A percentile compares a stretch with the other conserved stretches of the same genome.
phyloP scores from a whole-genome alignment of 1,140 invertebrate species.

The Dermatophagoides farinae region DNA sequence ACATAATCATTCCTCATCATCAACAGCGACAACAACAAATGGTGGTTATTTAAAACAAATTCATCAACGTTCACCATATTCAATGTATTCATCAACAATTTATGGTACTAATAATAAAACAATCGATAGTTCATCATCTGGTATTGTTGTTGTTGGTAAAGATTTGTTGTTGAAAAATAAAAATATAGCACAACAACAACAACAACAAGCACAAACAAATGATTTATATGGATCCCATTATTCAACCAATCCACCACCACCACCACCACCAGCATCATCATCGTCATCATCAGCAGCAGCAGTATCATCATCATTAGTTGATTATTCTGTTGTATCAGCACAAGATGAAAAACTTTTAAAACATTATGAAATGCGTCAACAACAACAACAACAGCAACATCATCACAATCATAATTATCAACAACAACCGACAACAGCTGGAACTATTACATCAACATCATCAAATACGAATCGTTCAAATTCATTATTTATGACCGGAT shows the following conservation, averaged over 20 bases:
- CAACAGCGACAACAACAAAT: background rate
- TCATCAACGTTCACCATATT: no score
- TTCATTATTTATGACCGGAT: background rate
- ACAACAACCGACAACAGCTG: background rate
- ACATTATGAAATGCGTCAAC: conserved; percentile 17
- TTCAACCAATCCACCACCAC: background rate
- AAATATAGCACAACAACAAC: background rate
- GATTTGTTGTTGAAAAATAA: background rate
- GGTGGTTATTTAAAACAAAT: background rate
- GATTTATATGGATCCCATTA: background rate
- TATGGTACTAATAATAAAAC: no score
- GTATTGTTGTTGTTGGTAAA: no score
- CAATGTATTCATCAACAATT: no score
- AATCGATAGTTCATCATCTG: no score
- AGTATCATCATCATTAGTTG: conserved; percentile 11
- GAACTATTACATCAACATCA: background rate
- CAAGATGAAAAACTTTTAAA: conserved; percentile 21
- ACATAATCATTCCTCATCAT: background rate
- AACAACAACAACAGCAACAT: background rate
- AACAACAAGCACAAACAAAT: background rate
- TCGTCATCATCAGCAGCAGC: background rate
- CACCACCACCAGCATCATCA: background rate
- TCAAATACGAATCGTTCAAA: background rate
- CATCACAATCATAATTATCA: background rate
- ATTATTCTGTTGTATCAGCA: conserved; percentile 22